Conservation (phyloP, 2,797 vertebrate species). For the Pachyuromys duprasi region DNA sequence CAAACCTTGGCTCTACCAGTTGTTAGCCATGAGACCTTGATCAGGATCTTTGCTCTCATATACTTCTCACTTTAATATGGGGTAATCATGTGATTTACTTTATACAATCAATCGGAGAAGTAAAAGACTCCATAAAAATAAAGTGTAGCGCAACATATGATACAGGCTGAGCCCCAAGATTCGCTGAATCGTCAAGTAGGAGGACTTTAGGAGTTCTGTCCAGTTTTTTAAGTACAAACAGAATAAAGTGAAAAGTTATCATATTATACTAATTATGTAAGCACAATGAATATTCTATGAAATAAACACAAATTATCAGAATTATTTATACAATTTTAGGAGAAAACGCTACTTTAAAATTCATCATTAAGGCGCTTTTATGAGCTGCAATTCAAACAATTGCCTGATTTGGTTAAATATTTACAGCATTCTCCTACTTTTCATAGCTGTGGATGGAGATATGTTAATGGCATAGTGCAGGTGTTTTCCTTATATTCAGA, state of each 20-base stretch:
- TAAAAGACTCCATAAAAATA: not conserved
- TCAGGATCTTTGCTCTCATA: not conserved
- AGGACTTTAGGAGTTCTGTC: not conserved
- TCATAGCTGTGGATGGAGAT: constrained; percentile 1
- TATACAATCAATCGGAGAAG: not conserved
- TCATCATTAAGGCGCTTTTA: constrained; percentile 2
- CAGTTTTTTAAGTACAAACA: constrained; percentile 27
- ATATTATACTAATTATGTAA: constrained; percentile 8
- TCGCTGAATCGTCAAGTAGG: not conserved
- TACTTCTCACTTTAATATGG: constrained; percentile 4
- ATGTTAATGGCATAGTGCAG: constrained; percentile 50
- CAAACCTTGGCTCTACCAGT: not conserved
- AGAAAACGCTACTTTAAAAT: constrained; percentile 56
- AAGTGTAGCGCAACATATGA: not conserved
- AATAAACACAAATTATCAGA: constrained; percentile 38
- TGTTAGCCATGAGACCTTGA: not conserved
- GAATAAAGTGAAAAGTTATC: constrained; percentile 30
- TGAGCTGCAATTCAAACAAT: constrained; percentile 28
- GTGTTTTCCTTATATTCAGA: constrained; percentile 48
- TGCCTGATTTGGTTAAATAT: not conserved
- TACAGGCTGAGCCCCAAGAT: not conserved
- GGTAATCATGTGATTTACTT: not conserved
- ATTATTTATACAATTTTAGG: constrained; percentile 15
- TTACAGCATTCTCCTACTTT: not conserved
- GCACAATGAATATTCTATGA: constrained; percentile 19